Base-by-base conservation (phyloP, 2,888 invertebrate species). In the Linnaemya vulpina region DNA sequence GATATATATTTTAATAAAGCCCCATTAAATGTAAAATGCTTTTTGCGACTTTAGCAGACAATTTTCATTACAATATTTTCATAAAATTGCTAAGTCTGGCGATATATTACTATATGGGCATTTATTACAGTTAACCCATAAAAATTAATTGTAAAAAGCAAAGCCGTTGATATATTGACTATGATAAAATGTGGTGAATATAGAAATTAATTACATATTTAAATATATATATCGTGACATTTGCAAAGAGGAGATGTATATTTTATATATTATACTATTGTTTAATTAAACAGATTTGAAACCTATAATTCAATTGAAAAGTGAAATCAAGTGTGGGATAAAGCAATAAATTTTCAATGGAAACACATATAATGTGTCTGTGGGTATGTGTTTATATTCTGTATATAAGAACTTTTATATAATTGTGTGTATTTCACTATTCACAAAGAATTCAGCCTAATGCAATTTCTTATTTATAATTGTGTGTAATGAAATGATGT, bases 111-210 rank as follows among this genome's bases (percentile, higher is more conserved):
- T 49, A 3, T 30, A 25, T 11, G 17, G 46, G 49, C 65, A 80
- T 73, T 67, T 67, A 65, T 65, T 74, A 46, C 65, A 67, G 65
- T 80, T 80, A 80, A 73, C 65, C 65, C 73, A 80, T 80, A 73
- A 65, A 74, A 46, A 80, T 80, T 58, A 65, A 73, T 73, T 73
- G 70, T 53, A 40, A 71, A 73, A 55, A 17, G 53, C 49, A 74
- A 67, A 67, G 20, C 58, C 58, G 58, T 58, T 80, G 58, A 80
- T 80, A 73, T 73, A 80, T 80, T 74, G 73, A 65, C 65, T 73
- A 58, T 73, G n/a, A 67, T 58, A 67, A 22, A 71, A 30, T 71
- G 71, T 55, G 73, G 58, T 73, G 38, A 46, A 74, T 51, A 67
- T 73, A 15, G 58, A 74, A 80, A 73, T 80, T 73, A 73, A 79